Evolutionary conservation across 2,113 vertebrate genomes (phyloP).

Genomic region (Crotalus tigris): DNA sequence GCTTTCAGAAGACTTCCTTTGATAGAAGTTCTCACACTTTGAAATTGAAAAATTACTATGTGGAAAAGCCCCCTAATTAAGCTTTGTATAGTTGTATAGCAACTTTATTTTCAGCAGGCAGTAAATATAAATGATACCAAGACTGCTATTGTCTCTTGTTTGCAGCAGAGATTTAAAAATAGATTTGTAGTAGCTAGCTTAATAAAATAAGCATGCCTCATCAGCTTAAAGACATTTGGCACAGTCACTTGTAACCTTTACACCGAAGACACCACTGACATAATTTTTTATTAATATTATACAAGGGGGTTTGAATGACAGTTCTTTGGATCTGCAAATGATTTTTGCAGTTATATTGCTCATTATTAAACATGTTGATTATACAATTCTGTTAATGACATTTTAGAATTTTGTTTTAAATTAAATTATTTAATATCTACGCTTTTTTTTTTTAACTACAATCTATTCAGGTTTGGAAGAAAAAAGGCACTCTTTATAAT

Average conservation of each 20-base stretch:
- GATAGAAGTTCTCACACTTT: neutral
- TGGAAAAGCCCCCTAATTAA: neutral
- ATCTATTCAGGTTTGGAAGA: neutral
- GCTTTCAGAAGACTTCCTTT: neutral
- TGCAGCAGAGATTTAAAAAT: neutral
- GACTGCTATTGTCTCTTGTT: neutral
- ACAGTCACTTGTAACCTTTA: neutral
- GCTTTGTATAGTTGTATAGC: neutral
- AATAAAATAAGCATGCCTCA: constrained; percentile 25
- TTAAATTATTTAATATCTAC: neutral
- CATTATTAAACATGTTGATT: neutral
- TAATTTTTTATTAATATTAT: neutral
- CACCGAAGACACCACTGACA: neutral
- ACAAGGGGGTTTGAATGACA: constrained; percentile 20
- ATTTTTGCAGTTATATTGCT: constrained; percentile 29
- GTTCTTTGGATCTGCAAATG: constrained; percentile 27
- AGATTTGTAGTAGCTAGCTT: neutral
- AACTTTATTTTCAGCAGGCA: neutral
- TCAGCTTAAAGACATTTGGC: neutral
- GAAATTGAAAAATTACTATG: neutral
- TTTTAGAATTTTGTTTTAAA: neutral
- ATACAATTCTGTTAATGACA: neutral
- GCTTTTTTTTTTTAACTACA: neutral
- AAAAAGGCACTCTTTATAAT: neutral
- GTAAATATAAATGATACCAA: neutral